A percentile compares a stretch with the other conserved stretches of the same genome.
Conservation (phyloP, 2,797 vertebrate species). For the Podarcis lilfordi region DNA sequence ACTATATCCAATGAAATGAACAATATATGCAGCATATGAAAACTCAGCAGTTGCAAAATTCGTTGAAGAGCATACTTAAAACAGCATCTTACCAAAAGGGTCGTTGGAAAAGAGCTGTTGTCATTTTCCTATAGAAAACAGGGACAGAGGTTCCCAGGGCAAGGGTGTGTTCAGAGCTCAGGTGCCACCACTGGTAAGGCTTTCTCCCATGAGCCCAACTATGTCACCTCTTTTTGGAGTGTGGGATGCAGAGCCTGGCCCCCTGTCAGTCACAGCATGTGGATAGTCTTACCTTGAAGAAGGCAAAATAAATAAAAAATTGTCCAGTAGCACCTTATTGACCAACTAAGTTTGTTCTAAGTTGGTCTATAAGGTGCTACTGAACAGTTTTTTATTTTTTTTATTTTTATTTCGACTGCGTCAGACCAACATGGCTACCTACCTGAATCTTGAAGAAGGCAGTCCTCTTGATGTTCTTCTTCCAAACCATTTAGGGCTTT, state of each 20-base stretch:
- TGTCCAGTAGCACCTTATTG: too few relatives aligned
- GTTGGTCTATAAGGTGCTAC: too few relatives aligned
- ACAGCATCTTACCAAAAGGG: too few relatives aligned
- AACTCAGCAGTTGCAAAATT: not conserved
- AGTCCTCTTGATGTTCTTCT: not conserved
- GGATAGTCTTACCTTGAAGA: not conserved
- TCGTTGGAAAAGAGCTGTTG: too few relatives aligned
- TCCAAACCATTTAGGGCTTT: not conserved
- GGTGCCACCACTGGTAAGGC: not conserved
- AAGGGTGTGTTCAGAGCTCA: not conserved
- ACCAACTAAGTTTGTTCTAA: too few relatives aligned
- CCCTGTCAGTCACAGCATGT: not conserved
- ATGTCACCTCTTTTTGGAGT: not conserved
- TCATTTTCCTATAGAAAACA: too few relatives aligned
- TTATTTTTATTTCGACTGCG: too few relatives aligned
- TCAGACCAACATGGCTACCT: too few relatives aligned
- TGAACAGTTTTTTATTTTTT: too few relatives aligned
- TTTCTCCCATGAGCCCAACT: not conserved
- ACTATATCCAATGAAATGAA: not conserved
- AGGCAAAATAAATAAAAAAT: not conserved
- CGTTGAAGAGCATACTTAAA: not conserved
- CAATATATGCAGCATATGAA: not conserved
- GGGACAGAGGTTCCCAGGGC: too few relatives aligned
- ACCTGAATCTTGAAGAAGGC: not conserved
- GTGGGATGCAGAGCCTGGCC: too few relatives aligned